Conservation (phyloP, 2,113 vertebrate genomes). For the Grammomys dolichurus region DNA sequence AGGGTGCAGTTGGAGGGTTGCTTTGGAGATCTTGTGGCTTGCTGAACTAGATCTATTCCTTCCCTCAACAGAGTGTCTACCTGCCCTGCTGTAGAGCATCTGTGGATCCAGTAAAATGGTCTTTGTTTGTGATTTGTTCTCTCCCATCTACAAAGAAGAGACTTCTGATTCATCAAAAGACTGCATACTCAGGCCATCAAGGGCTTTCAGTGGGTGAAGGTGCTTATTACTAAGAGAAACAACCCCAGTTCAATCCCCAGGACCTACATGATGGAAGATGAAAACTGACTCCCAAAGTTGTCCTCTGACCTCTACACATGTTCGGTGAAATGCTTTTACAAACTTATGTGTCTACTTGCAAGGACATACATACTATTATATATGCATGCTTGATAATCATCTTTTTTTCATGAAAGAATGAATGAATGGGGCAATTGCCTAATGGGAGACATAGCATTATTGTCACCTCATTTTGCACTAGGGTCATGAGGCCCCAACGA, state of each 20-base stretch:
- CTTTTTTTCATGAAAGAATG: not conserved
- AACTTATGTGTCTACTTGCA: not conserved
- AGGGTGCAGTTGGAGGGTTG: too few relatives aligned
- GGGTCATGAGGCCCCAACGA: not conserved
- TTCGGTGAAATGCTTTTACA: too few relatives aligned
- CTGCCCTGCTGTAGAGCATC: not conserved
- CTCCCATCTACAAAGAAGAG: not conserved
- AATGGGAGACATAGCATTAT: rapidly evolving
- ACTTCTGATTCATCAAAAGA: not conserved
- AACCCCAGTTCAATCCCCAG: not conserved
- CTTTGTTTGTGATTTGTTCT: not conserved
- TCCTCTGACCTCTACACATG: not conserved
- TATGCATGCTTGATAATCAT: not conserved
- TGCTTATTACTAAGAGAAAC: not conserved
- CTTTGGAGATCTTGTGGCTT: not conserved
- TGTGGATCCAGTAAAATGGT: not conserved
- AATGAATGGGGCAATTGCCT: not conserved
- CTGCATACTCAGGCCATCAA: not conserved
- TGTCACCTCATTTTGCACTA: not conserved
- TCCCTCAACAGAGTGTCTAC: not conserved
- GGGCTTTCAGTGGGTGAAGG: not conserved
- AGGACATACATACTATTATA: too few relatives aligned
- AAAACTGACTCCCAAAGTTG: not conserved
- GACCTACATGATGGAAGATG: not conserved
- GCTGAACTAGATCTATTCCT: not conserved